Base-by-base conservation (phyloP, 2,113 vertebrate species). In the Nibea coibor region DNA sequence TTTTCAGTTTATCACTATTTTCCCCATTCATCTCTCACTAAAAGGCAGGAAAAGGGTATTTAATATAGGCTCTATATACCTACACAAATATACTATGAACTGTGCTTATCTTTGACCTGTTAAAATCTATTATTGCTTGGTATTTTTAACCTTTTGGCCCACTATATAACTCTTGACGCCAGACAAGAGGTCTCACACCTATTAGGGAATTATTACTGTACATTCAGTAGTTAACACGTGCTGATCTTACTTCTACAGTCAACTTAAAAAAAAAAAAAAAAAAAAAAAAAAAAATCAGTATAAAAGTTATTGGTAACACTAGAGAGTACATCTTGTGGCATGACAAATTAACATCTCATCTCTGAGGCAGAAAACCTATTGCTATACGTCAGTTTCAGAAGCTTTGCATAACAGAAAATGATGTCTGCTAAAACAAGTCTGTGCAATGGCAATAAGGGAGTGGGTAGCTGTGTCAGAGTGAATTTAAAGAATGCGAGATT, bases 111-210 rank as follows among this genome's bases (percentile, higher is more conserved):
- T 78, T 71, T 65, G 22, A 91, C 68, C 78, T 83, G 11, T 87
- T 89, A 1, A 82, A 81, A 68, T 78, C 81, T 81, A 72, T 90
- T 93, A 93, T 93, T 92, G 91, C 91, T 93, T 75, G 9, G 58
- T 39, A 62, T 63, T 42, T 16, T 15, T 4, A 11, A 11, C 43
- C 45, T 62, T 48, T 24, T 58, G 4, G 2, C 16, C 74, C 45
- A 63, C 39, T 11, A 65, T 31, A 10, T 22, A 67, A 3, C 35
- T 24, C 70, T 43, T 19, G 8, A 69, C 5, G 47, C 42, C 28
- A 70, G 65, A 73, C 65, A 56, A 22, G 45, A 58, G 50, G 8
- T 78, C 62, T 67, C 71, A 58, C 53, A 54, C 20, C 28, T 51
- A 45, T 53, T 26, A 28, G 22, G 69, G 53, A 80, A 42, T 63